Evolutionary conservation across 2,113 vertebrate species (phyloP), one percentile per base, ranked within the genome.

Genomic region (Crotophaga sulcirostris): DNA sequence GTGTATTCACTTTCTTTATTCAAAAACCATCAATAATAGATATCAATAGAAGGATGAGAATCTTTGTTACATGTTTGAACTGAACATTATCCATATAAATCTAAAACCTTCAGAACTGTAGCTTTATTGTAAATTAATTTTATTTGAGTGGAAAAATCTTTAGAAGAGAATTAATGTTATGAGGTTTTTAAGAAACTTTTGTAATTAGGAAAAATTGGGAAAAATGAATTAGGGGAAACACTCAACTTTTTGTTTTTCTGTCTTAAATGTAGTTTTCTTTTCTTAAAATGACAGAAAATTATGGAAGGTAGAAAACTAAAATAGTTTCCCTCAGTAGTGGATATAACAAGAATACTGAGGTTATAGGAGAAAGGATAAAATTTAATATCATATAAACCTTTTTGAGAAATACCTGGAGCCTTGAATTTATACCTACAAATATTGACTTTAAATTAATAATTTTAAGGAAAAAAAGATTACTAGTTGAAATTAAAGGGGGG

Each of bases 261-360:
- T 90, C 28, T 78, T 40, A 93, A 90, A 78, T 10, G 25, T 25
- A 36, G 29, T 51, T 81, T 93, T 94, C 19, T 84, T 93, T 64
- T 47, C 5, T 52, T 73, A 56, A 58, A 89, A 42, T 51, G 33
- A 44, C 8, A 66, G 56, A 63, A 92, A 58, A 69, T 55, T 87
- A 29, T 42, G 13, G 31, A 84, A 73, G 21, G 7, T 47, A 62
- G 31, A 28, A n/a, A 81, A 36, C 24, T 60, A 62, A 87, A 89
- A 54, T 79, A 49, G 7, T 26, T 2, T 90, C 24, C 16, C 21
- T 81, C 62, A 76, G 18, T n/a, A 91, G 13, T 0, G 3, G n/a
- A 16, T 19, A 34, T 40, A 82, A 33, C 5, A 16, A 58, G n/a
- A 84, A 66, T 12, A 75, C 17, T 58, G 29, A 70, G 5, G 16